Base-by-base conservation (phyloP, 2,797 vertebrate species). In the Morus bassanus region DNA sequence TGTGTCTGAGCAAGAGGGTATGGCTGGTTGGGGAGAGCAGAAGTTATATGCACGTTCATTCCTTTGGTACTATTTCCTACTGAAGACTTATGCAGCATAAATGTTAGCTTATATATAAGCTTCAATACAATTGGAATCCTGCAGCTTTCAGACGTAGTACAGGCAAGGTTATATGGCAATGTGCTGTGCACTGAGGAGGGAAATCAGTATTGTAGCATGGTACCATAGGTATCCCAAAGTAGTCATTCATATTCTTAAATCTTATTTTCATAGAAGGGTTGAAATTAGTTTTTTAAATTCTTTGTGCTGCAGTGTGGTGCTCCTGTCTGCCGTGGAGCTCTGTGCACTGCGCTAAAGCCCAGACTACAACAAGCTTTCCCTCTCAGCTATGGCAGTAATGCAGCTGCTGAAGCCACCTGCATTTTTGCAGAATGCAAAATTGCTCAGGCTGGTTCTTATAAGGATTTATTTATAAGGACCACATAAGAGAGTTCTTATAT, bases 151-250 rank as follows among this genome's bases (percentile, higher is more conserved):
- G 43, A 33, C 7, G 25, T 39, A 21, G 51, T 39, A 24, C 51
- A 28, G 41, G 14, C 7, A 31, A 39, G 43, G 30, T 13, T 31
- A 3, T 39, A 2, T 13, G 53, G n/a, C 53, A 30, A 2, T 7
- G 60, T 63, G 59, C 43, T 61, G 60, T 17, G 13, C 14, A 53
- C 4, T 10, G 43, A 76, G 56, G 21, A 41, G 73, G 70, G 33
- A n/a, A 23, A 15, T 11, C 2, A 0, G 5, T 18, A 19, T 16
- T 81, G 11, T 13, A 61, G 25, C 24, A 43, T 2, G 1, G 35
- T 25, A 25, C 43, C 11, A 2, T 0, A 8, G 30, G 11, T 15
- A 12, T 35, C 35, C 35, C 43, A 28, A 48, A 74, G 18, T 0
- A 19, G 10, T 4, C 33, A 35, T 11, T 27, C 9, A 2, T 19